Conservation (phyloP, 1,140 invertebrate species). For the Geopemphigus sp. region DNA sequence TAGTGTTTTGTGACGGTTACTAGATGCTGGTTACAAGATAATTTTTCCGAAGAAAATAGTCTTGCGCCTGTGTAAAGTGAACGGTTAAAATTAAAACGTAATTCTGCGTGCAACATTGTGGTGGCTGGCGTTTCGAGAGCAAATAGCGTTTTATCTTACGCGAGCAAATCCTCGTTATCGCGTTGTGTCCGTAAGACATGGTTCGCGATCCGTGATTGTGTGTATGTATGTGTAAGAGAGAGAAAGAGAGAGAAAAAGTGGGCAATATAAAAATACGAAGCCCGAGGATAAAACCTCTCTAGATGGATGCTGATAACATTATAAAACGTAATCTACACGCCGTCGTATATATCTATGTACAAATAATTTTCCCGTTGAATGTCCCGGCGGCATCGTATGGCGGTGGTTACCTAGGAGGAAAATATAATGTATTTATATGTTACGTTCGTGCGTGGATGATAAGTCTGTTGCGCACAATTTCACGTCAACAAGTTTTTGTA, state of each 20-base stretch:
- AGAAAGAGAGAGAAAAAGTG: neutral
- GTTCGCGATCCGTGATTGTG: no score
- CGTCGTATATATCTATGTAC: neutral
- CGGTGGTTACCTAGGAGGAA: neutral
- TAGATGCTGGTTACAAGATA: no score
- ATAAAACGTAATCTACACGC: conserved; percentile 33
- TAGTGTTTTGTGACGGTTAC: no score
- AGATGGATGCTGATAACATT: conserved; percentile 41
- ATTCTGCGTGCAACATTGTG: neutral
- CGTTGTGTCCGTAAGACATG: neutral
- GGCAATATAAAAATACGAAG: conserved; percentile 17
- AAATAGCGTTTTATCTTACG: neutral
- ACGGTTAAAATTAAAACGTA: conserved; percentile 21
- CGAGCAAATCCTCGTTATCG: neutral
- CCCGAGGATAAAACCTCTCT: conserved; percentile 1
- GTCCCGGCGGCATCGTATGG: neutral
- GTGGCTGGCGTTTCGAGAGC: neutral
- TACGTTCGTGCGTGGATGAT: neutral
- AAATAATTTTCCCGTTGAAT: conserved; percentile 23
- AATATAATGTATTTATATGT: no score
- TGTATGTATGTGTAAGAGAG: neutral
- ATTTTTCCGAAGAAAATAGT: no score
- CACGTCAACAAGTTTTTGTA: conserved; percentile 25
- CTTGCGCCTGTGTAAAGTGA: no score
- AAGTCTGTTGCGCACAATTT: neutral